A percentile compares a stretch with the other conserved stretches of the same genome.
These are phyloP conservation scores for Aplocera efformata DNA, from an alignment of 2,888 invertebrate species.

Conservation along the genomic window DNA sequence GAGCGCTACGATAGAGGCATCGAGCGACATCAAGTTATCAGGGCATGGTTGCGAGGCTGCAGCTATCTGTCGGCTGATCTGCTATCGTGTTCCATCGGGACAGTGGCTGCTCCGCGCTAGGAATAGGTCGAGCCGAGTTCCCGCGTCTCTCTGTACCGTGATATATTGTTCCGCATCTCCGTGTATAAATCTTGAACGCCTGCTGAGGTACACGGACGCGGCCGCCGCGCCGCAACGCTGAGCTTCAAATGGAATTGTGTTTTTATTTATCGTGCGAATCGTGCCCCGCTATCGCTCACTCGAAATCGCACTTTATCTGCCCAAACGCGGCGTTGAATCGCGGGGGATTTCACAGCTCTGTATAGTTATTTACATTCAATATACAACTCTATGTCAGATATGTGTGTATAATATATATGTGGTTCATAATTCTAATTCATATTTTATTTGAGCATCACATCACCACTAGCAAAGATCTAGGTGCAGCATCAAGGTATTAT, in stretches of 20 bases:
- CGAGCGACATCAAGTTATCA: conserved; percentile 40
- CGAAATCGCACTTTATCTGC: conserved; percentile 75
- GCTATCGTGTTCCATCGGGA: conserved; percentile 69
- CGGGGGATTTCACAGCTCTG: conserved; percentile 47
- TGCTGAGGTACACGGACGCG: conserved; percentile 79
- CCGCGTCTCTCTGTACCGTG: conserved; percentile 73
- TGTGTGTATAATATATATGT: conserved; percentile 23
- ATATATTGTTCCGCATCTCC: conserved; percentile 79
- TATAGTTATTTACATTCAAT: conserved; percentile 45
- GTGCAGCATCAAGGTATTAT: conserved; percentile 9
- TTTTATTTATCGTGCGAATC: conserved; percentile 80
- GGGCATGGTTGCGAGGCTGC: conserved; percentile 49
- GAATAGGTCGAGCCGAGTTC: conserved; percentile 78
- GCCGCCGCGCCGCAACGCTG: conserved; percentile 68
- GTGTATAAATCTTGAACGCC: conserved; percentile 79
- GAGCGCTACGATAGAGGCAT: conserved; percentile 23
- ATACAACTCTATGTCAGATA: conserved; percentile 24
- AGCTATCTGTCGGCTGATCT: conserved; percentile 66
- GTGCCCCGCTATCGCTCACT: conserved; percentile 74
- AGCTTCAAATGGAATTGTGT: conserved; percentile 79
- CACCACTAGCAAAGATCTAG: no score
- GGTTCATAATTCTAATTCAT: no score
- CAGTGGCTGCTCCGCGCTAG: conserved; percentile 73
- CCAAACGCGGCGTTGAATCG: conserved; percentile 64
- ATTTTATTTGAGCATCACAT: no score